Evolutionary conservation across 2,888 invertebrate genomes (phyloP).

Genomic region (Crioceris asparagi): DNA sequence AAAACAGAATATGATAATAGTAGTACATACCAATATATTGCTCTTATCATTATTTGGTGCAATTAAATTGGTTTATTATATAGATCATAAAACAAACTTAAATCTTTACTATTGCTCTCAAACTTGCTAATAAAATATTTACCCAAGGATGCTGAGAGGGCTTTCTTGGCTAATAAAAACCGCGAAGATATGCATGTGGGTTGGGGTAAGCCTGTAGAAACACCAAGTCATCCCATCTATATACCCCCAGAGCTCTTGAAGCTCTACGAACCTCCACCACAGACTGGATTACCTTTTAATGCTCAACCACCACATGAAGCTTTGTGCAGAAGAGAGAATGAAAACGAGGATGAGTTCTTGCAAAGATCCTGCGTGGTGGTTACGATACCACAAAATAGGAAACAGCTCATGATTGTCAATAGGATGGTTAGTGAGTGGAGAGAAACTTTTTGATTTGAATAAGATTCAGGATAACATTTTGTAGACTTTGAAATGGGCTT

Average conservation of each 20-base stretch:
- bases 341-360: constrained; percentile 13
- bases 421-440: constrained; percentile 53
- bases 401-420: constrained; percentile 82
- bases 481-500: not conserved
- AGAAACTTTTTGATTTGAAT: constrained; percentile 27
- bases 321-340: constrained; percentile 23
- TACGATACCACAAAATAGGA: constrained; percentile 46
- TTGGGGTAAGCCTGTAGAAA: constrained; percentile 95
- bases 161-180: constrained; percentile 71
- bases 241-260: constrained; percentile 79
- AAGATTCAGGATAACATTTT: not conserved
- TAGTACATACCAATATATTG: no score
- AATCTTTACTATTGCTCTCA: no score
- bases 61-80: no score
- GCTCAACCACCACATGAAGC: constrained; percentile 60
- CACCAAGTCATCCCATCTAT: constrained; percentile 91
- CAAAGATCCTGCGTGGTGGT: constrained; percentile 51
- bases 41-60: no score
- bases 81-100: no score
- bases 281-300: constrained; percentile 94
- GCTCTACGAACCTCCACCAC: constrained; percentile 73
- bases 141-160: constrained; percentile 91
- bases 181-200: constrained; percentile 89
- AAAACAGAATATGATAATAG: no score
- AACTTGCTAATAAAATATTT: no score